Base-by-base conservation (phyloP, 2,113 vertebrate genomes). In the Hypocryptadius cinnamomeus region DNA sequence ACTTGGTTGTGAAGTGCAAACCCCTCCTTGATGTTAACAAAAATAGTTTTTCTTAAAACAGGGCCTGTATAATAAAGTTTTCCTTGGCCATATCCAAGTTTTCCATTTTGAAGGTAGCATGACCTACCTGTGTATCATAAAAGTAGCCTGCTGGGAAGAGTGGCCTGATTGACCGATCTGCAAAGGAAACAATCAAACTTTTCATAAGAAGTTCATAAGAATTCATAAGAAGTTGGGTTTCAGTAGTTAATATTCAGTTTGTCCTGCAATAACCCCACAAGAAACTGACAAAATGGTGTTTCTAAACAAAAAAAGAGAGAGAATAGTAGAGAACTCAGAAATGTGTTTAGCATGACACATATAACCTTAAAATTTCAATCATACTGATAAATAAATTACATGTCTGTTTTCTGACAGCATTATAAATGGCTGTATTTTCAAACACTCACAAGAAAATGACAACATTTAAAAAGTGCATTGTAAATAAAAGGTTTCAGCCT, bases 131-230 rank as follows among this genome's bases (percentile, higher is more conserved):
- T 63, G 99, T 99, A 94, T 99, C 99, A 93, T 99, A 99, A 79
- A 98, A 99, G 97, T 99, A 99, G 64, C 99, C 99, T 77, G 97
- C 48, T 59, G 99, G 99, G 94, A 99, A 99, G 50, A 99, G 98
- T 3, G 99, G 99, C 85, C 99, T 97, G 94, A 99, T 98, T 1
- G 98, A 99, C 5, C 99, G 97, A 97, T 99, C 99, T 99, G 95
- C 28, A 92, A 94, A 95, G 84, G 70, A 91, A 92, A 95, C 3
- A 71, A 16, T 30, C 21, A 25, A 57, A 44, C 33, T 45, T 39
- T 57, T 57, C 9, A 10, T 23, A n/a, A 57, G 21, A 57, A n/a
- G 3, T 35, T 57, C 22, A 7, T 28, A 28, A 51, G 50, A 51
- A 51, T 51, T 28, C 25, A 23, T 70, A 30, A 73, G 8, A 1